Base-by-base conservation (phyloP, 2,797 vertebrate species). In the Morus bassanus region DNA sequence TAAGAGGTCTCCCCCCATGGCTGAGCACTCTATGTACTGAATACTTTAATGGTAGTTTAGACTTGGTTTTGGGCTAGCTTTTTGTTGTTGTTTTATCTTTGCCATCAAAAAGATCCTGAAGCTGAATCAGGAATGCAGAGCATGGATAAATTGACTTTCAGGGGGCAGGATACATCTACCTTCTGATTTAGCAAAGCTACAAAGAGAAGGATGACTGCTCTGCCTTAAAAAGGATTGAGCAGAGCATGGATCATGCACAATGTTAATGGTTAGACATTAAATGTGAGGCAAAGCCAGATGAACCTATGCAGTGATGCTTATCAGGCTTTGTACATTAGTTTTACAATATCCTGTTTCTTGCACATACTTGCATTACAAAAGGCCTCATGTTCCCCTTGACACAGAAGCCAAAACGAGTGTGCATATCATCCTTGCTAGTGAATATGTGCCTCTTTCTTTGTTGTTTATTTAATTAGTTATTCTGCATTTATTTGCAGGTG, bases 401-500 rank as follows among this genome's bases (percentile, higher is more conserved):
- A 89, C 35, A 89, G 89, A 95, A 96, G 65, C 25, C 51, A 85
- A 63, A 46, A 61, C 76, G 85, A 87, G 60, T 53, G 48, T 27
- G 48, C 10, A 28, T 88, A 76, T 95, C 64, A 88, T 86, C 51
- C 15, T 81, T 72, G 50, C 69, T 53, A 74, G 45, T 61, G 54
- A 96, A 57, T 28, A 25, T 1, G 1, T 95, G 33, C 8, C 43
- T 37, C 35, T 67, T 81, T 86, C 93, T 86, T 94, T 57, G 80
- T 80, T 96, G 65, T 83, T 97, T 95, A 88, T 94, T 92, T 97
- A 96, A 96, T 97, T 85, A 93, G 89, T 95, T 95, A 79, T 54
- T 96, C 91, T 85, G 57, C 93, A 70, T 97, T 97, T 97, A 93
- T 98, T 97, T 97, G 86, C 95, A 96, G 94, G 96, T 96, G 89